These are phyloP conservation scores for Drosophila sturtevanti DNA, from an alignment of 1,140 invertebrate species.

Conservation along the genomic window DNA sequence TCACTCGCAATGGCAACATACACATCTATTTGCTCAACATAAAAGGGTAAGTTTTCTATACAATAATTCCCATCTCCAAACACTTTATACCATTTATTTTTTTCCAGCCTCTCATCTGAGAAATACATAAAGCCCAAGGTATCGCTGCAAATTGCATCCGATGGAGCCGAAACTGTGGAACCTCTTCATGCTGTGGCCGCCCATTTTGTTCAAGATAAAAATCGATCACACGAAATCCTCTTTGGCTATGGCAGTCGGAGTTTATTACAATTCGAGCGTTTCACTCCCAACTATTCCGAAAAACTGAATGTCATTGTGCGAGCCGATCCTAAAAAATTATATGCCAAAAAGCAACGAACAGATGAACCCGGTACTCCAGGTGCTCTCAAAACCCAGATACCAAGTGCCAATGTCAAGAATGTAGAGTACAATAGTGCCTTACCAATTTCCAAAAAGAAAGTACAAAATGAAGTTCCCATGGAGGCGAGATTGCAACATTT, in stretches of 20 bases:
- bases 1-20: slow-evolving; percentile 89
- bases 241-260: slow-evolving; percentile 85
- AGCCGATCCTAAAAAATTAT: slow-evolving; percentile 83
- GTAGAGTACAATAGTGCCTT: slow-evolving; percentile 75
- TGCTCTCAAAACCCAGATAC: slow-evolving; percentile 83
- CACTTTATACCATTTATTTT: too few species aligned
- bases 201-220: slow-evolving; percentile 82
- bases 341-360: slow-evolving; percentile 78
- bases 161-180: slow-evolving; percentile 84
- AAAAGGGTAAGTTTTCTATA: slow-evolving; percentile 86
- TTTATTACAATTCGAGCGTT: slow-evolving; percentile 86
- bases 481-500: slow-evolving; percentile 90
- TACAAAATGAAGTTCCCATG: slow-evolving; percentile 88
- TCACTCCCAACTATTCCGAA: slow-evolving; percentile 85
- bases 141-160: slow-evolving; percentile 87
- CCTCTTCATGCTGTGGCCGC: slow-evolving; percentile 85
- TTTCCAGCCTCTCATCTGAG: slow-evolving; percentile 83
- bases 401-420: slow-evolving; percentile 80
- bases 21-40: slow-evolving; percentile 90
- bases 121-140: slow-evolving; percentile 90
- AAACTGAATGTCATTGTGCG: slow-evolving; percentile 85
- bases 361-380: slow-evolving; percentile 58
- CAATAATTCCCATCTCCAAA: background rate
- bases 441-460: slow-evolving; percentile 83
- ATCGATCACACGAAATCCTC: slow-evolving; percentile 82